Conservation (phyloP, 92 coral and sea anemone species). For the Diadumene lineata region DNA sequence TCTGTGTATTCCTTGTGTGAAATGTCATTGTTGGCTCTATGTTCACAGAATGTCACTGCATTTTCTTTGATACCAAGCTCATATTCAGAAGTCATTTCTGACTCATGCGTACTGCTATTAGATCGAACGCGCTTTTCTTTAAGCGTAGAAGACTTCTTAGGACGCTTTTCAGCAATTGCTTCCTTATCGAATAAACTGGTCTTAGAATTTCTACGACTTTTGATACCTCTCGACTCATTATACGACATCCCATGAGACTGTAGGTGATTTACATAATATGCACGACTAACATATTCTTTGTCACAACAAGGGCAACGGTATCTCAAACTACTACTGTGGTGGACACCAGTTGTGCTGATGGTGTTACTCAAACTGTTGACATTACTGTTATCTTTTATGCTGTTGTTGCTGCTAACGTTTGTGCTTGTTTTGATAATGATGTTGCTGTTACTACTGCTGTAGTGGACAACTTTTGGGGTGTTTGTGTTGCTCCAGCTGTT, state of each 20-base stretch:
- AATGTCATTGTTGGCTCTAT: too few species aligned
- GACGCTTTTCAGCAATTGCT: neutral
- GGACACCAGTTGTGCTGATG: neutral
- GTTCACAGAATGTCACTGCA: too few species aligned
- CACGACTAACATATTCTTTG: neutral
- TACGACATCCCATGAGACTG: neutral
- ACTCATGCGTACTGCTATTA: too few species aligned
- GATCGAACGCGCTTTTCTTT: too few species aligned
- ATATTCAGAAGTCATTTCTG: too few species aligned
- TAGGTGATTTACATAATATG: neutral
- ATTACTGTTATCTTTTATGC: neutral
- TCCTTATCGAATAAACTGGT: neutral
- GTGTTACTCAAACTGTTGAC: neutral
- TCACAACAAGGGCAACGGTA: neutral
- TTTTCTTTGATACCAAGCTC: too few species aligned
- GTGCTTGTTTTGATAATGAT: neutral
- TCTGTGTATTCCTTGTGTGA: too few species aligned
- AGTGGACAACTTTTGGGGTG: neutral
- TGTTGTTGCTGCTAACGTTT: neutral
- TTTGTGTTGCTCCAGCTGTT: neutral
- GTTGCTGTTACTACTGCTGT: neutral
- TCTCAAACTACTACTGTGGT: neutral
- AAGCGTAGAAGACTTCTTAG: too few species aligned
- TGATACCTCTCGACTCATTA: neutral
- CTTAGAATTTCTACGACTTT: neutral